Conservation (phyloP, 2,797 vertebrate genomes). For the Propithecus perrieri region DNA sequence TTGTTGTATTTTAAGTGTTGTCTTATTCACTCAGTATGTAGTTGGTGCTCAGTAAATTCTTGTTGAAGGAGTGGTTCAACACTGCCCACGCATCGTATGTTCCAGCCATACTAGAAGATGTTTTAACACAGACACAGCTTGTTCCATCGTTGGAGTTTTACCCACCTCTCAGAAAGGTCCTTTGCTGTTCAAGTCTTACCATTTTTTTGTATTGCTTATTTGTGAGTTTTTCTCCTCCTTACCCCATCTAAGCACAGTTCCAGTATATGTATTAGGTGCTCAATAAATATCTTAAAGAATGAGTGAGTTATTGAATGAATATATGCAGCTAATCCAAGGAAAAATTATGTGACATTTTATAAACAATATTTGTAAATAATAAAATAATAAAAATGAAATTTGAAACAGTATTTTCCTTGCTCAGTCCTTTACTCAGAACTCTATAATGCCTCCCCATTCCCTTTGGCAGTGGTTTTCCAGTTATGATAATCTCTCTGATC, state of each 20-base stretch:
- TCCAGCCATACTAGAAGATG: neutral
- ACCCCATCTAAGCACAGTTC: neutral
- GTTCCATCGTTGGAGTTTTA: neutral
- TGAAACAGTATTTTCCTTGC: neutral
- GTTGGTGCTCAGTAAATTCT: neutral
- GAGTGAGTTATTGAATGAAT: neutral
- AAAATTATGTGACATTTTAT: neutral
- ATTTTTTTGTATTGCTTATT: neutral
- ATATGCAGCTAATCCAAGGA: neutral
- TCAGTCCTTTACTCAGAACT: neutral
- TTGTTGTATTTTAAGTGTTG: constrained; percentile 22
- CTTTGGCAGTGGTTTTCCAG: neutral
- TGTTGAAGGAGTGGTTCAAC: neutral
- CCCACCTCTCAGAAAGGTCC: neutral
- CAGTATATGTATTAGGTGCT: neutral
- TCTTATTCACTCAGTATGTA: neutral
- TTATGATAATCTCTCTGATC: neutral
- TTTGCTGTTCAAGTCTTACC: neutral
- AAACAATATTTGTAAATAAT: neutral
- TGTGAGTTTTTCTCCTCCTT: neutral
- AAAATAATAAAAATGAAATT: constrained; percentile 20
- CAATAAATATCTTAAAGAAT: constrained; percentile 2
- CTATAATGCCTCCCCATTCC: neutral
- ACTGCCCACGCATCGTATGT: accelerated
- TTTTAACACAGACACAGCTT: neutral